Conservation (phyloP, 1,140 invertebrate species). For the Coboldia fuscipes region DNA sequence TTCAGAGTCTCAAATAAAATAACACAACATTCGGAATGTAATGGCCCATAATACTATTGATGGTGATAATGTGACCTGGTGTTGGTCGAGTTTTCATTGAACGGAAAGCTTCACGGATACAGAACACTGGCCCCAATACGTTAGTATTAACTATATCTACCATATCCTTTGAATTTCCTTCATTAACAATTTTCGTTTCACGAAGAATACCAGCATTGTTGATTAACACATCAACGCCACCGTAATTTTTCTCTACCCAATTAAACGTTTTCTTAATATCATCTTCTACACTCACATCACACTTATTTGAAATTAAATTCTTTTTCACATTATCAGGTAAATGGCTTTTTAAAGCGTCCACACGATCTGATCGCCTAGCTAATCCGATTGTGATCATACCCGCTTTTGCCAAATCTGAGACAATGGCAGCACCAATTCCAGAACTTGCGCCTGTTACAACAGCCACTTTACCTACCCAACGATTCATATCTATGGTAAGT, state of each 20-base stretch:
- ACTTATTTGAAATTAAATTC: conserved; percentile 25
- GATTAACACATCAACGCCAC: conserved; percentile 36
- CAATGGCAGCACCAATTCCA: too few relatives aligned
- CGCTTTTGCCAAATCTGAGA: too few relatives aligned
- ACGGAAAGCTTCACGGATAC: conserved; percentile 31
- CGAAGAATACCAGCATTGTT: conserved; percentile 34
- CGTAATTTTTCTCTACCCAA: conserved; percentile 27
- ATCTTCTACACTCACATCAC: conserved; percentile 37
- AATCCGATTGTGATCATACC: too few relatives aligned
- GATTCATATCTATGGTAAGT: too few relatives aligned
- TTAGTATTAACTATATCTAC: conserved; percentile 31
- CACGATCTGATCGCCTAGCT: too few relatives aligned
- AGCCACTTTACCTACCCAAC: too few relatives aligned
- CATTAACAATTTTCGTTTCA: not conserved
- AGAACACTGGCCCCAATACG: conserved; percentile 33
- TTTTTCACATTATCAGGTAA: too few relatives aligned
- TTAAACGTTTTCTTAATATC: conserved; percentile 37
- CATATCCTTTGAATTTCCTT: not conserved
- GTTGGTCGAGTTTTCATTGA: conserved; percentile 6
- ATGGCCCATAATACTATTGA: conserved; percentile 2
- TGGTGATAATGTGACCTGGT: not conserved
- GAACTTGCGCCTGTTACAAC: too few relatives aligned
- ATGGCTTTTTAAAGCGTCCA: too few relatives aligned
- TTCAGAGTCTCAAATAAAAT: too few relatives aligned
- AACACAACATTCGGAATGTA: not conserved